These are phyloP conservation scores for Lepus americanus DNA, from an alignment of 2,113 vertebrate species.

Conservation along the genomic window DNA sequence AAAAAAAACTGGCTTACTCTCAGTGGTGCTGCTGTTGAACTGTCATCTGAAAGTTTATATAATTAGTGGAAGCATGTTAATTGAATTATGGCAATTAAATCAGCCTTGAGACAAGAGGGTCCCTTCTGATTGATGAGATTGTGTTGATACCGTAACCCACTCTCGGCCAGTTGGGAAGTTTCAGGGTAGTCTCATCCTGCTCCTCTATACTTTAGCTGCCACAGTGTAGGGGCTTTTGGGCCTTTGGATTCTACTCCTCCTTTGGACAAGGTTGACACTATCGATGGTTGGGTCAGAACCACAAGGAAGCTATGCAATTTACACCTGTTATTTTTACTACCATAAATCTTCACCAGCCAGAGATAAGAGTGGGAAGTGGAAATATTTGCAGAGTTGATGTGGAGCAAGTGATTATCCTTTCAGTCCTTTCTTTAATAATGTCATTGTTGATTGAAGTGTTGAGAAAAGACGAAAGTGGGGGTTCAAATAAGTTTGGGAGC, in stretches of 20 bases:
- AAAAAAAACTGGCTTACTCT: conserved; percentile 68
- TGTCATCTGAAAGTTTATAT: conserved; percentile 75
- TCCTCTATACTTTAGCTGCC: conserved; percentile 12
- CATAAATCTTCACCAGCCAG: conserved; percentile 29
- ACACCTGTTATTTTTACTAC: conserved; percentile 49
- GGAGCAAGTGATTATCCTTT: conserved; percentile 61
- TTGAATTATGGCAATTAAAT: conserved; percentile 81
- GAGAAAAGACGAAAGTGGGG: conserved; percentile 28
- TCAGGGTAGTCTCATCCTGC: conserved; percentile 47
- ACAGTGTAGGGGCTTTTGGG: conserved; percentile 23
- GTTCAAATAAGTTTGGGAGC: background rate
- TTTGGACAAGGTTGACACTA: background rate
- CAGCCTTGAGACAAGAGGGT: conserved; percentile 73
- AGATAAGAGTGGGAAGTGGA: conserved; percentile 53
- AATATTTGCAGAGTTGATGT: conserved; percentile 23
- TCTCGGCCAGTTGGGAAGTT: conserved; percentile 44
- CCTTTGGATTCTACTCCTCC: background rate
- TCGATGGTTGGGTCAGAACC: background rate
- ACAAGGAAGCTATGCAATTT: background rate
- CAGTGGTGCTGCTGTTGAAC: conserved; percentile 64
- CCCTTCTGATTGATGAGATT: conserved; percentile 62
- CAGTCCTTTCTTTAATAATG: conserved; percentile 59
- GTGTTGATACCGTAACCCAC: background rate
- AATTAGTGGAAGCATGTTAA: conserved; percentile 83
- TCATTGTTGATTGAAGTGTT: conserved; percentile 55